Percentiles rank a stretch among this genome's conserved stretches.
These are phyloP conservation scores for Astropecten irregularis DNA, from an alignment of 53 echinoderm and acorn worm genomes.

Conservation along the genomic window DNA sequence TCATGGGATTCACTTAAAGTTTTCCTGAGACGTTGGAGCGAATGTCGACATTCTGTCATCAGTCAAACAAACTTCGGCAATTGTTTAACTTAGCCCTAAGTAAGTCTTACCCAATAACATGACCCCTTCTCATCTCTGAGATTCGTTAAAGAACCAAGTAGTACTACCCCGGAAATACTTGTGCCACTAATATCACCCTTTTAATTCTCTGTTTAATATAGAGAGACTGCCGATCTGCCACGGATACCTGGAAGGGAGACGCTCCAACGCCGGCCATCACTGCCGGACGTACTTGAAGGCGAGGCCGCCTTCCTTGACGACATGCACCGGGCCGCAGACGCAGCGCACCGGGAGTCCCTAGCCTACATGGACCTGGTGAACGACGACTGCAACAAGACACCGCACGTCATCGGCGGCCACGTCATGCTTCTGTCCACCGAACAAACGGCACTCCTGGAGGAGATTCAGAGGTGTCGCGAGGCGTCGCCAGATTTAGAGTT, in stretches of 20 bases:
- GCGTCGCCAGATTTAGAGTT: slow-evolving; percentile 16
- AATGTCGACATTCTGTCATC: too few species aligned
- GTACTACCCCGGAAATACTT: too few species aligned
- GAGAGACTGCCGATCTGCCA: not conserved
- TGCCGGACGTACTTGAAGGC: slow-evolving; percentile 80
- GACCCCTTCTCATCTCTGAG: too few species aligned
- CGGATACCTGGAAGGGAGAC: slow-evolving; percentile 19
- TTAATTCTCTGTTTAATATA: not conserved
- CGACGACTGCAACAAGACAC: slow-evolving; percentile 57
- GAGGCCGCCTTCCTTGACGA: slow-evolving; percentile 88
- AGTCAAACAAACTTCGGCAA: too few species aligned
- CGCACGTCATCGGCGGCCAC: slow-evolving; percentile 84
- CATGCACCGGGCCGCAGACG: slow-evolving; percentile 65
- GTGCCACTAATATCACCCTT: too few species aligned
- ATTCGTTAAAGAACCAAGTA: too few species aligned
- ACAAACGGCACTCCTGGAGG: slow-evolving; percentile 46
- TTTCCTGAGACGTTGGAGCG: too few species aligned
- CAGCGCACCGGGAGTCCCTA: slow-evolving; percentile 70
- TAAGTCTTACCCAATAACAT: too few species aligned
- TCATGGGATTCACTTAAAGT: too few species aligned
- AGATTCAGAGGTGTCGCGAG: slow-evolving; percentile 49
- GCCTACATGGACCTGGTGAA: slow-evolving; percentile 75
- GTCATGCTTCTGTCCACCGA: slow-evolving; percentile 76
- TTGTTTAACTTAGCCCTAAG: too few species aligned
- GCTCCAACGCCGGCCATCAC: slow-evolving; percentile 64